phyloP scores from a whole-genome alignment of 2,113 vertebrate species.

The Odocoileus hemionus region DNA sequence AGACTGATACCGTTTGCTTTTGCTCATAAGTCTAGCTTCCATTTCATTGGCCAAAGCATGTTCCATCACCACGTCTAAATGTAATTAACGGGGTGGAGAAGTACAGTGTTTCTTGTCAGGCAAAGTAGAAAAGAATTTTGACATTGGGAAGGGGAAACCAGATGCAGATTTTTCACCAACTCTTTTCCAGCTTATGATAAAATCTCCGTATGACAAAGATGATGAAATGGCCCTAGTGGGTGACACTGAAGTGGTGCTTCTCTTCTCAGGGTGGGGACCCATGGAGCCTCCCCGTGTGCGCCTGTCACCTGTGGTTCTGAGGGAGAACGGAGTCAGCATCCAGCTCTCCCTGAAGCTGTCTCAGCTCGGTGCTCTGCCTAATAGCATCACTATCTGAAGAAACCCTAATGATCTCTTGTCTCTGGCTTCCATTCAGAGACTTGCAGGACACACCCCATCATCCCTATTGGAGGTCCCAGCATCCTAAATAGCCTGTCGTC shows the following conservation, averaged over 20 bases:
- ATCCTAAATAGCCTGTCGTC: neutral
- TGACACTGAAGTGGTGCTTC: neutral
- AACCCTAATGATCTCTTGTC: neutral
- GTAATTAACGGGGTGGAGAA: neutral
- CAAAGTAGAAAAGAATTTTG: neutral
- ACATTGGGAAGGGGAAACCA: neutral
- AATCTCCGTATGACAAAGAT: neutral
- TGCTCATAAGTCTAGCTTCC: neutral
- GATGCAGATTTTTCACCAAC: neutral
- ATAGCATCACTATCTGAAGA: neutral
- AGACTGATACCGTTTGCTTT: neutral
- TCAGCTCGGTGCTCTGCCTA: neutral
- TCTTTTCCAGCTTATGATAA: neutral
- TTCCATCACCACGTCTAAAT: neutral
- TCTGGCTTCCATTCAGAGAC: neutral
- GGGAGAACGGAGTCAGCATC: neutral
- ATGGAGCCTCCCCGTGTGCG: neutral
- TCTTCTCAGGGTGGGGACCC: neutral
- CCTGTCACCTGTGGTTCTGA: fast-evolving
- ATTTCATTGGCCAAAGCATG: neutral
- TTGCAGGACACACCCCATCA: neutral
- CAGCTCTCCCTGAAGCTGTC: neutral
- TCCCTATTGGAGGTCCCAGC: neutral
- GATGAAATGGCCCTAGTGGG: neutral
- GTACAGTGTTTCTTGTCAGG: neutral